Evolutionary conservation across 2,888 invertebrate species (phyloP).

Genomic region (Thera obeliscata): DNA sequence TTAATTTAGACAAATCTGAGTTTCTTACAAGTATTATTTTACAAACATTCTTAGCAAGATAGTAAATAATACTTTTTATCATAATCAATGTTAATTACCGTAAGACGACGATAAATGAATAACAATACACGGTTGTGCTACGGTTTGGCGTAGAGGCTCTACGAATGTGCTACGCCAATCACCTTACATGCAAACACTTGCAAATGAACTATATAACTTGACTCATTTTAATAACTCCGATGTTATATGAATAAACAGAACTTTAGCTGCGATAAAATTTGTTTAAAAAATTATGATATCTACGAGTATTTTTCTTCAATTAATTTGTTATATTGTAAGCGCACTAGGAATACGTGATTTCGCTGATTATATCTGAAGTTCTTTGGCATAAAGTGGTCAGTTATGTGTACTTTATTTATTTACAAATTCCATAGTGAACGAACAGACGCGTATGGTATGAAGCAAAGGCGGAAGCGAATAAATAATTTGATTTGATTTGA

Average conservation of each 20-base stretch:
- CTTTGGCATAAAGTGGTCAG: slow-evolving; percentile 16
- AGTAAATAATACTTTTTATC: not conserved
- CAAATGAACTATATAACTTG: not conserved
- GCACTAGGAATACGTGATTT: slow-evolving; percentile 7
- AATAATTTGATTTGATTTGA: not conserved
- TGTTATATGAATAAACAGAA: not conserved
- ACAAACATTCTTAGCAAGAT: no score
- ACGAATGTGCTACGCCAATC: slow-evolving; percentile 66
- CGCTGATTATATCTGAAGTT: slow-evolving; percentile 14
- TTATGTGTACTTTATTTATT: slow-evolving; percentile 4
- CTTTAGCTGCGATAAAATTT: not conserved
- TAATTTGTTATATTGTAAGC: not conserved
- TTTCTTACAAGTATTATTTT: not conserved
- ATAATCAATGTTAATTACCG: not conserved
- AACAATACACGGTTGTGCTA: slow-evolving; percentile 49
- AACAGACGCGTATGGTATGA: not conserved
- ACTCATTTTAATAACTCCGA: not conserved
- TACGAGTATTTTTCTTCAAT: slow-evolving; percentile 1
- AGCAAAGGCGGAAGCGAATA: not conserved
- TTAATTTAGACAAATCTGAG: not conserved
- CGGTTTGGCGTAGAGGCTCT: slow-evolving; percentile 69
- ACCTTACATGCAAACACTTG: slow-evolving; percentile 4
- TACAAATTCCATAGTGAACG: not conserved
- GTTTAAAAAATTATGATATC: not conserved
- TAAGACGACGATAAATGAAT: slow-evolving; percentile 2